These are phyloP conservation scores for Laspeyria flexula DNA, from an alignment of 2,888 invertebrate species.

Conservation along the genomic window DNA sequence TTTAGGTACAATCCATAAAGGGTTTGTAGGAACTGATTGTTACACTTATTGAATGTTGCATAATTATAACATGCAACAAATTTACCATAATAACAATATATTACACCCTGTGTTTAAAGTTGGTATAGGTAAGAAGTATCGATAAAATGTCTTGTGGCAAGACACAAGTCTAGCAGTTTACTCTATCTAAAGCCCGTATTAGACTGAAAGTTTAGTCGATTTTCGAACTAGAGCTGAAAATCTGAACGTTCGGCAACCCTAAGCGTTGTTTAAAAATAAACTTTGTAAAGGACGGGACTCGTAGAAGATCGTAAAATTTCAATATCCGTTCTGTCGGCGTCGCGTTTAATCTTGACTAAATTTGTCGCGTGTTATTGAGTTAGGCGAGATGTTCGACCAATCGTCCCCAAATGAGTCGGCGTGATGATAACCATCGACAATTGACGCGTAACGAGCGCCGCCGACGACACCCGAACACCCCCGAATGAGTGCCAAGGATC, in stretches of 20 bases:
- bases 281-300: constrained; percentile 51
- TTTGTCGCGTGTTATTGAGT: constrained; percentile 59
- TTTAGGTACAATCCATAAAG: too few species aligned
- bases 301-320: constrained; percentile 70
- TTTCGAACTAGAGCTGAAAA: not conserved
- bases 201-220: not conserved
- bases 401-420: constrained; percentile 44
- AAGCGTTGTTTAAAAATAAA: constrained; percentile 51
- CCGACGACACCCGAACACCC: constrained; percentile 11
- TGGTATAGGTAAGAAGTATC: too few species aligned
- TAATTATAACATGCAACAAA: too few species aligned
- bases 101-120: too few species aligned
- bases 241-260: constrained; percentile 5
- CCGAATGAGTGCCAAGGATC: constrained; percentile 9
- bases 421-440: constrained; percentile 54
- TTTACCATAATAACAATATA: too few species aligned
- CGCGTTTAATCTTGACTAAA: constrained; percentile 64
- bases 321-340: constrained; percentile 61
- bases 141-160: too few species aligned
- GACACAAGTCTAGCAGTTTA: too few species aligned
- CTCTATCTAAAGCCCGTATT: not conserved
- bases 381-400: constrained; percentile 38
- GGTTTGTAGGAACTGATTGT: too few species aligned
- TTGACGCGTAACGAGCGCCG: constrained; percentile 41
- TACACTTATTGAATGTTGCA: too few species aligned